phyloP scores from a whole-genome alignment of 2,113 vertebrate genomes.

The Fregetta grallaria region DNA sequence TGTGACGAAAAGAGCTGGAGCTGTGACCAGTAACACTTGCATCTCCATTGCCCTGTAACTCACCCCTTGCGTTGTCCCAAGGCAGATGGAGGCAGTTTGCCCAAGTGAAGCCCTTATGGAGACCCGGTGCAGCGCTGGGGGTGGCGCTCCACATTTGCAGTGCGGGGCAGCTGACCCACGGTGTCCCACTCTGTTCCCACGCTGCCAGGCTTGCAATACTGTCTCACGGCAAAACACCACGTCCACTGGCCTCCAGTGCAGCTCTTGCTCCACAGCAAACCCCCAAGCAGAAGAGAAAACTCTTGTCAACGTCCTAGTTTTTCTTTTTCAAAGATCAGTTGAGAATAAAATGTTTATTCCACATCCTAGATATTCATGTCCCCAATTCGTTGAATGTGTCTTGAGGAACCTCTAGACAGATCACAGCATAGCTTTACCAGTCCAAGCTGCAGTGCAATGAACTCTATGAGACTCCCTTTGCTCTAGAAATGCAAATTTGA shows the following conservation, averaged over 20 bases:
- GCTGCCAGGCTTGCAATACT: background rate
- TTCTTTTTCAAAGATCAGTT: background rate
- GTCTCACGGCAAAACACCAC: background rate
- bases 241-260: background rate
- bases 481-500: background rate
- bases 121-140: rapidly evolving
- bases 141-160: rapidly evolving
- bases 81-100: background rate
- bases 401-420: background rate
- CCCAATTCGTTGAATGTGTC: rapidly evolving
- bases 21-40: background rate
- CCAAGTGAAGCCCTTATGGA: background rate
- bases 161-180: rapidly evolving
- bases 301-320: background rate
- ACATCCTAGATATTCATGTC: too few relatives aligned
- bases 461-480: background rate
- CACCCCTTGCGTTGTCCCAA: background rate
- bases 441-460: background rate
- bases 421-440: background rate
- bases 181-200: background rate
- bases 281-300: background rate
- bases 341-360: background rate
- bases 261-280: background rate
- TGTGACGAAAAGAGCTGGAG: background rate
- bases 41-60: background rate